These are phyloP conservation scores for Campylomormyrus tamandua DNA, from an alignment of 2,113 vertebrate genomes.

Conservation along the genomic window DNA sequence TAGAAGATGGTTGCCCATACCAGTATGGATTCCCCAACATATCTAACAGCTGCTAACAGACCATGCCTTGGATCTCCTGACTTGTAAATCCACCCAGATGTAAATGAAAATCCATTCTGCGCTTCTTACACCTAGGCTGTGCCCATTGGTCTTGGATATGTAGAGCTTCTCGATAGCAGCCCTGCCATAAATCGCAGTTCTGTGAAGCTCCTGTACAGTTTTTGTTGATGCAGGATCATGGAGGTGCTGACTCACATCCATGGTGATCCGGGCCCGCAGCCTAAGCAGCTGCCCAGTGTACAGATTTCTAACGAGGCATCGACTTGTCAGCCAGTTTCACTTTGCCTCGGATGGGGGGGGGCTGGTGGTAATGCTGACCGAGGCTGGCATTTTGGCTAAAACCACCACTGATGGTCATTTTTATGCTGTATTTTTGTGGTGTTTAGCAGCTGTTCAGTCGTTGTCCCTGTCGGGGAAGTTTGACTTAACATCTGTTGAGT, in stretches of 20 bases:
- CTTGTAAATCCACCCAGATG: slow-evolving; percentile 1
- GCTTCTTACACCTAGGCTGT: background rate
- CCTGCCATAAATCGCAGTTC: background rate
- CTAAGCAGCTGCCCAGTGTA: background rate
- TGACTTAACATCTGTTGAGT: background rate
- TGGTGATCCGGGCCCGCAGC: background rate
- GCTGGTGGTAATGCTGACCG: background rate
- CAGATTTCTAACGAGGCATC: background rate
- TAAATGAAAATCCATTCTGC: background rate
- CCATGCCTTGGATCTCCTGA: background rate
- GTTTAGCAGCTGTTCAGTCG: background rate
- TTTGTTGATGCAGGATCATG: background rate
- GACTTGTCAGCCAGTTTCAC: background rate
- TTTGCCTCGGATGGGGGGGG: background rate
- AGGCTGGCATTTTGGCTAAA: background rate
- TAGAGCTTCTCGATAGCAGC: background rate
- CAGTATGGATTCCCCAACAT: background rate
- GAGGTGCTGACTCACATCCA: background rate
- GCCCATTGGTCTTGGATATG: background rate
- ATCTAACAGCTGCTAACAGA: background rate
- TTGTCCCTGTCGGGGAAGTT: background rate
- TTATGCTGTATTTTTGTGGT: background rate
- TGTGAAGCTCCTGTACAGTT: background rate
- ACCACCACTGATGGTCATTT: background rate
- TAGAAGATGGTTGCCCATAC: background rate